Evolutionary conservation across 2,113 vertebrate species (phyloP).

Genomic region (Upupa epops): DNA sequence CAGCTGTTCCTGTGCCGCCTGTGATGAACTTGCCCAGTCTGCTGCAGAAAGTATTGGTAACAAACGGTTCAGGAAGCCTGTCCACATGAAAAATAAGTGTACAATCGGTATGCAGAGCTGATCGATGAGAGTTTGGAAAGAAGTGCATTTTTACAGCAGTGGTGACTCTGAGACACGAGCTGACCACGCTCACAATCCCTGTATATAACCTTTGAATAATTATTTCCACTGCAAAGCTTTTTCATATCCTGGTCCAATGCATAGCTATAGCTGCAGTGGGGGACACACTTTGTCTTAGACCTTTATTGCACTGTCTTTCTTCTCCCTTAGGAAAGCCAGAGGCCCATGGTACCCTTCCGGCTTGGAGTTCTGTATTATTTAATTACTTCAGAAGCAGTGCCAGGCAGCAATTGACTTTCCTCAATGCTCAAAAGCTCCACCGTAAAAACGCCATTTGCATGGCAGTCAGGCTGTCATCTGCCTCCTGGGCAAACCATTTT

Average conservation of each 20-base stretch:
- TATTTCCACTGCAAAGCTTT: background rate
- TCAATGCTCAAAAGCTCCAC: background rate
- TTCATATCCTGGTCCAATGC: background rate
- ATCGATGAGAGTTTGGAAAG: background rate
- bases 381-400: background rate
- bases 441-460: background rate
- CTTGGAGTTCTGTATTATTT: background rate
- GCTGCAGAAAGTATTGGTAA: background rate
- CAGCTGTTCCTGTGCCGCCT: background rate
- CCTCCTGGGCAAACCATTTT: constrained; percentile 1
- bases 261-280: background rate
- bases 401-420: background rate
- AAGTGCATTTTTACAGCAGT: background rate
- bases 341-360: background rate
- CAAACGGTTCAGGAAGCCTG: background rate
- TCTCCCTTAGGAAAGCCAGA: background rate
- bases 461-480: background rate
- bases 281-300: background rate
- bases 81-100: background rate
- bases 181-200: background rate
- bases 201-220: background rate
- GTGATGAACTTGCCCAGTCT: background rate
- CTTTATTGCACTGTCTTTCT: background rate
- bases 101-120: background rate
- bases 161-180: background rate